Conservation (phyloP, 1,140 invertebrate genomes). For the Drosophila kanapiae region DNA sequence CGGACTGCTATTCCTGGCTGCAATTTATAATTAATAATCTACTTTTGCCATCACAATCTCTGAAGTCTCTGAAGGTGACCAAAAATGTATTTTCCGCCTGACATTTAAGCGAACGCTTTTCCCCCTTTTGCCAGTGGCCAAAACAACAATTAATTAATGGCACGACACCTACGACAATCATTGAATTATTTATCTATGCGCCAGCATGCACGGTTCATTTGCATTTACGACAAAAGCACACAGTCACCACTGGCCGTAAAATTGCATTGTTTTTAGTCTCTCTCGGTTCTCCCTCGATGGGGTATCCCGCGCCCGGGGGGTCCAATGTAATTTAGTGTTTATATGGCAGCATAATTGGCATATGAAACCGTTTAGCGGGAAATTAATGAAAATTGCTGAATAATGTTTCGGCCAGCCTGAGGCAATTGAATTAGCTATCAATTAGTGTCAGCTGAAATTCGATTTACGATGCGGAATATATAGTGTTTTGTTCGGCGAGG, state of each 20-base stretch:
- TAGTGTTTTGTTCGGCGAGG: constrained; percentile 1
- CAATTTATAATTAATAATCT: constrained; percentile 62
- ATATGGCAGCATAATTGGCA: constrained; percentile 56
- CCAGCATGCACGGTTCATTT: constrained; percentile 19
- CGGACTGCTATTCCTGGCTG: constrained; percentile 45
- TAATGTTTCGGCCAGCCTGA: constrained; percentile 43
- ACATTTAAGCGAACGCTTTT: constrained; percentile 51
- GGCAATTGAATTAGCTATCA: constrained; percentile 62
- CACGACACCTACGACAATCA: constrained; percentile 59
- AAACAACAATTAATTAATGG: constrained; percentile 68
- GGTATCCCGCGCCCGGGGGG: constrained; percentile 28
- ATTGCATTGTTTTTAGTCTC: constrained; percentile 23
- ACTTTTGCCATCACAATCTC: constrained; percentile 24
- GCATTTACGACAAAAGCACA: constrained; percentile 17
- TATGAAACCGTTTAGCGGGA: constrained; percentile 49
- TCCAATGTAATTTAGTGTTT: constrained; percentile 47
- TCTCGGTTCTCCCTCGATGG: not conserved
- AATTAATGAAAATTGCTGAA: constrained; percentile 52
- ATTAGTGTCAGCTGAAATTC: constrained; percentile 48
- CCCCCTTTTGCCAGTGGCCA: constrained; percentile 35
- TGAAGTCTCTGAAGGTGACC: constrained; percentile 39
- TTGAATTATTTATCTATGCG: constrained; percentile 39
- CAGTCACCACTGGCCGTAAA: constrained; percentile 6
- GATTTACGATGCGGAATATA: constrained; percentile 37
- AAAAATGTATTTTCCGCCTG: constrained; percentile 74